Percentiles rank a stretch among this genome's conserved stretches.
Conservation (phyloP, 1,140 invertebrate species). For the Hyles euphorbiae region DNA sequence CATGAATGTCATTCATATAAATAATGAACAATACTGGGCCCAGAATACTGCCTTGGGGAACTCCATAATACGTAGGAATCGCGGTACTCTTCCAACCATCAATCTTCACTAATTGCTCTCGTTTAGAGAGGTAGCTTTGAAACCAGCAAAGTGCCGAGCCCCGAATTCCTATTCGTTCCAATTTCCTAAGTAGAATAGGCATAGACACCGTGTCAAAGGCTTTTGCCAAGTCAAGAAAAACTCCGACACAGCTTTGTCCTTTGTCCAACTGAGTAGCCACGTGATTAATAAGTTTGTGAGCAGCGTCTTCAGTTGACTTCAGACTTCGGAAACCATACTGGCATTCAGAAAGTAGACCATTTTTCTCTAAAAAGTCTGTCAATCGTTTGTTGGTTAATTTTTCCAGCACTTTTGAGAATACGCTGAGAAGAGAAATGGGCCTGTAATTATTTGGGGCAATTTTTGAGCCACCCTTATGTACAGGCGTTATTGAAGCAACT, state of each 20-base stretch:
- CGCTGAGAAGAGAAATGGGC: not conserved
- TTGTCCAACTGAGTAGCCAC: too few species aligned
- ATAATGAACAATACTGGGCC: conserved; percentile 20
- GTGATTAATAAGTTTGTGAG: too few species aligned
- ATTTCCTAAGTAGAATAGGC: not conserved
- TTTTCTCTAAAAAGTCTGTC: too few species aligned
- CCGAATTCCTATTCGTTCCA: not conserved
- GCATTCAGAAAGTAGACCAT: too few species aligned
- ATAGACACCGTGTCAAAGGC: not conserved
- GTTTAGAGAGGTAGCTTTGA: not conserved
- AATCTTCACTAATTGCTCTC: too few species aligned
- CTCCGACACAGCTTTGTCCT: too few species aligned
- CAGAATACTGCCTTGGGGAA: conserved; percentile 25
- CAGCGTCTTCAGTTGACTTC: too few species aligned
- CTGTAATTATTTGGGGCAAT: not conserved
- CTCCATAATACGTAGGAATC: conserved; percentile 15
- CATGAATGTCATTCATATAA: conserved; percentile 23
- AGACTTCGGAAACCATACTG: too few species aligned
- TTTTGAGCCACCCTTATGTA: not conserved
- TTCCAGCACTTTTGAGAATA: conserved; percentile 6
- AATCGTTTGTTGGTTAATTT: too few species aligned
- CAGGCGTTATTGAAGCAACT: not conserved
- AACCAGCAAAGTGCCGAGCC: not conserved
- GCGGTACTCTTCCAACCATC: conserved; percentile 3
- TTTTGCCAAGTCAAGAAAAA: not conserved